Conservation (phyloP, 2,888 invertebrate genomes). For the Frankliniella fusca region DNA sequence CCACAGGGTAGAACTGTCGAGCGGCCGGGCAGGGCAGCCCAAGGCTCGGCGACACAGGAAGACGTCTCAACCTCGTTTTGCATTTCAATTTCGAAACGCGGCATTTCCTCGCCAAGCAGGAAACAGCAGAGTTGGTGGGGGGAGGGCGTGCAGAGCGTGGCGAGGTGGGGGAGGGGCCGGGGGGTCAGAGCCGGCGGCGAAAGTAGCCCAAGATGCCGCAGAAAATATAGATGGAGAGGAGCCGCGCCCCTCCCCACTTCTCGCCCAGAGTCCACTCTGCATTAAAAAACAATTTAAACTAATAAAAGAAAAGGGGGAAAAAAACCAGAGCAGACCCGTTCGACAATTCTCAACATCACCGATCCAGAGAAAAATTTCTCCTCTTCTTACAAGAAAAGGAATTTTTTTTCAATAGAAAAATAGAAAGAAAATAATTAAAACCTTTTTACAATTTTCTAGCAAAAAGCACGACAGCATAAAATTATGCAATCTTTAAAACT, state of each 20-base stretch:
- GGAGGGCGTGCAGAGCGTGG: neutral
- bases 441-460: too few relatives aligned
- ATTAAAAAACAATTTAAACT: too few relatives aligned
- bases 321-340: neutral
- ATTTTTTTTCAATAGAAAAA: neutral
- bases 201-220: neutral
- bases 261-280: neutral
- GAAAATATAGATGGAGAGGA: neutral
- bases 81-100: neutral
- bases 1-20: too few relatives aligned
- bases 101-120: neutral
- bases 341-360: neutral
- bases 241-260: neutral
- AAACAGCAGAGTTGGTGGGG: neutral
- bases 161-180: neutral
- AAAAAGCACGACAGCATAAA: neutral
- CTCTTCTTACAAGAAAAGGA: too few relatives aligned
- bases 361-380: too few relatives aligned
- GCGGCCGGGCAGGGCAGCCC: too few relatives aligned
- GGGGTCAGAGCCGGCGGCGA: neutral
- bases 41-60: neutral
- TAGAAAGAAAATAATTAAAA: neutral
- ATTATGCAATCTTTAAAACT: neutral
- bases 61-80: constrained; percentile 5
- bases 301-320: neutral